A percentile compares a stretch with the other conserved stretches of the same genome.
Evolutionary conservation across 2,888 invertebrate species (phyloP).

Genomic region (Diaperis boleti): DNA sequence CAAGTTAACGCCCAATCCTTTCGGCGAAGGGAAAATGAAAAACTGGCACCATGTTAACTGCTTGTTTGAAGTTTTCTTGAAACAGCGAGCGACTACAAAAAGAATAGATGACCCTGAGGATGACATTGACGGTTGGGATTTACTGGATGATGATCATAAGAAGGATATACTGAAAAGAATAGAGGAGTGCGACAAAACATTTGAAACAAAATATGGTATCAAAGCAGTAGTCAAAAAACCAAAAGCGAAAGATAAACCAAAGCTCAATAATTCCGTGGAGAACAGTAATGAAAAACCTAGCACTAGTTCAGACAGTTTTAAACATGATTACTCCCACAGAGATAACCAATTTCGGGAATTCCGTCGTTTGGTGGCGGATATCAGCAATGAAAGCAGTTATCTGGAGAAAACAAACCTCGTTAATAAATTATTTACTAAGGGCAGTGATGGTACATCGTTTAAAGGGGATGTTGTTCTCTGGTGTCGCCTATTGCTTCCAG

Average conservation of each 20-base stretch:
- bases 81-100: conserved; percentile 85
- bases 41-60: conserved; percentile 86
- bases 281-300: background rate
- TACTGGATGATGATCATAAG: conserved; percentile 76
- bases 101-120: conserved; percentile 83
- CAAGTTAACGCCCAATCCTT: conserved; percentile 83
- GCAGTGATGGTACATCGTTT: conserved; percentile 74
- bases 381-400: conserved; percentile 84
- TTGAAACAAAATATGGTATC: conserved; percentile 53
- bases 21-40: conserved; percentile 81
- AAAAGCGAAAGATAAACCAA: conserved; percentile 4
- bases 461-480: conserved; percentile 83
- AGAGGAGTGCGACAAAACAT: conserved; percentile 72
- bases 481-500: conserved; percentile 87
- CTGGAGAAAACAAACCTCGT: conserved; percentile 83
- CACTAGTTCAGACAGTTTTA: background rate
- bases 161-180: conserved; percentile 74
- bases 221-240: conserved; percentile 16
- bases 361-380: conserved; percentile 81
- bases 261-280: too few species aligned
- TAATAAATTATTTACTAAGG: conserved; percentile 75
- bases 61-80: conserved; percentile 81
- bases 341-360: conserved; percentile 85
- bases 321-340: conserved; percentile 56
- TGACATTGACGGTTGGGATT: conserved; percentile 75